Base-by-base conservation (phyloP, 2,113 vertebrate genomes). In the Bufo gargarizans region DNA sequence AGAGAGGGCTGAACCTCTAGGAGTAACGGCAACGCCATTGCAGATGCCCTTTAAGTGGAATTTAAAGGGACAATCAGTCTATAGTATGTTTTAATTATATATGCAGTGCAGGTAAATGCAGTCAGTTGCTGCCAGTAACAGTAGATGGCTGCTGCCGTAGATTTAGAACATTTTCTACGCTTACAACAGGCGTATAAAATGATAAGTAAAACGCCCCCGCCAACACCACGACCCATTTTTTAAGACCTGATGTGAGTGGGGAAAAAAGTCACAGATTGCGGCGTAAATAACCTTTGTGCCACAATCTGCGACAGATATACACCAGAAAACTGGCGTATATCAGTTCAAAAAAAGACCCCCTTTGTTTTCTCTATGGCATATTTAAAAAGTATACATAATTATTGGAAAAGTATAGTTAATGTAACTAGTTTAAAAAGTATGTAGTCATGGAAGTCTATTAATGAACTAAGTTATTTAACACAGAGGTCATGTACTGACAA, bases 391-490 rank as follows among this genome's bases (percentile, higher is more conserved):
- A 76, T 50, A 76, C 8, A 50, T 8, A 11, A 47, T 19, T 76
- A 16, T 76, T 6, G 16, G 50, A 19, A 49, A 76, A 17, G 2
- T 50, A 76, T 50, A 7, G 0, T 78, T 53, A 50, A n/a, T 78
- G 20, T 55, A 78, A 33, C 7, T 45, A 10, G 33, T 45, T 13
- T 16, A 81, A 11, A 59, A 45, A 6, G 14, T 59, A 81, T 19
- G 8, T 10, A 4, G 22, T 81, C n/a, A 74, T 53, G 69, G 53
- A 4, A 58, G 67, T 67, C 10, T 67, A 65, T 22, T 71, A 84
- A 65, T 50, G 59, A 77, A 78, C 47, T 53, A 77, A 14, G 58
- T 86, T 86, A n/a, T 33, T 5, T 78, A 74, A 50, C 71, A 49
- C 10, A 79, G 50, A 83, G 59, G 71, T 85, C 88, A 88, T 19